phyloP scores from a whole-genome alignment of 30 jellyfish, hydroid and myxozoan species.

The Sanderia malayensis region DNA sequence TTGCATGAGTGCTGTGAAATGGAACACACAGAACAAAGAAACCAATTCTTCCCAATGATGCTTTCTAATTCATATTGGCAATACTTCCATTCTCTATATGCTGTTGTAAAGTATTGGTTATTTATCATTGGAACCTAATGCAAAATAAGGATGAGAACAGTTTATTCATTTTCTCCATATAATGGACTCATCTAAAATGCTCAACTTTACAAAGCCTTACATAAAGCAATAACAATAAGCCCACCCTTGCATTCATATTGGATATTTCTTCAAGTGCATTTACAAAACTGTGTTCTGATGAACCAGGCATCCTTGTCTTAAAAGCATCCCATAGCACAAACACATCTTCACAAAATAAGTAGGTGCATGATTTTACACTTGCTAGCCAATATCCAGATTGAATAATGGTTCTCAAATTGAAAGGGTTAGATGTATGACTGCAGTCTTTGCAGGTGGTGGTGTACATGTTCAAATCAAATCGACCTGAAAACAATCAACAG shows the following conservation, averaged over 20 bases:
- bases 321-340: neutral
- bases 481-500: neutral
- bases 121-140: slow-evolving; percentile 13
- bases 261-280: neutral
- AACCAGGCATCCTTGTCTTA: neutral
- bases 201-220: too few species aligned
- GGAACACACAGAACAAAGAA: slow-evolving; percentile 40
- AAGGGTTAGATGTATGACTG: neutral
- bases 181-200: too few species aligned
- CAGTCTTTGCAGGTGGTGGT: neutral
- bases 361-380: neutral
- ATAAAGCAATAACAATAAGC: neutral
- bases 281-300: neutral
- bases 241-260: neutral
- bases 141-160: too few species aligned
- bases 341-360: neutral
- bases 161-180: neutral
- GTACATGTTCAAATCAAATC: neutral
- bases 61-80: slow-evolving; percentile 31
- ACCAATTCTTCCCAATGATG: slow-evolving; percentile 33
- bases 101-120: slow-evolving; percentile 20
- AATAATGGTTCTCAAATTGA: neutral
- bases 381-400: neutral
- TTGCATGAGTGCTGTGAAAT: slow-evolving; percentile 30
- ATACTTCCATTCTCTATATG: slow-evolving; percentile 60